Conservation (phyloP, 2,888 invertebrate species). For the Trimorus sp. region DNA sequence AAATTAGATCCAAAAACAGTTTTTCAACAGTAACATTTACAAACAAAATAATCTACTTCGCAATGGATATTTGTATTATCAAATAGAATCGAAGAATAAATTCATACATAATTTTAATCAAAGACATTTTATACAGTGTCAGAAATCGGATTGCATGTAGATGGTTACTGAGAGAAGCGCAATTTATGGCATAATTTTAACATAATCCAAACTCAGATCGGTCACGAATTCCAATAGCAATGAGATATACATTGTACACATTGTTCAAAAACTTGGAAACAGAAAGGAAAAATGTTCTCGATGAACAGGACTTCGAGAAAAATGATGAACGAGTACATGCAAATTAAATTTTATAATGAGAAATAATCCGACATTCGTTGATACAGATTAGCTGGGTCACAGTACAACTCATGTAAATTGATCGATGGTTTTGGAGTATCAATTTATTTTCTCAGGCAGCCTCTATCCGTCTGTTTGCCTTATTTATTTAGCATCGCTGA, state of each 20-base stretch:
- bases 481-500: slow-evolving; percentile 33
- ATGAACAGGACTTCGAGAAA: background rate
- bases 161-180: no score
- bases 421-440: slow-evolving; percentile 58
- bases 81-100: no score
- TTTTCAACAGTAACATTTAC: no score
- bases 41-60: no score
- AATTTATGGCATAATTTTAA: no score
- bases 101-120: no score
- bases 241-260: slow-evolving; percentile 8
- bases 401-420: slow-evolving; percentile 41
- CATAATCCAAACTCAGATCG: slow-evolving; percentile 6
- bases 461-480: slow-evolving; percentile 37
- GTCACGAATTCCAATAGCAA: background rate
- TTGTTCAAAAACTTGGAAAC: background rate
- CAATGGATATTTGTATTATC: no score
- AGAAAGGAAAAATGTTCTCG: no score
- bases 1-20: no score
- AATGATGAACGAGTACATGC: background rate
- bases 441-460: slow-evolving; percentile 46
- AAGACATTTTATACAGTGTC: no score
- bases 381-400: slow-evolving; percentile 1
- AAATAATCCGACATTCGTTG: slow-evolving; percentile 11
- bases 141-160: no score
- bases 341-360: slow-evolving; percentile 42